Base-by-base conservation (phyloP, 2,113 vertebrate species). In the Toxotes jaculatrix region DNA sequence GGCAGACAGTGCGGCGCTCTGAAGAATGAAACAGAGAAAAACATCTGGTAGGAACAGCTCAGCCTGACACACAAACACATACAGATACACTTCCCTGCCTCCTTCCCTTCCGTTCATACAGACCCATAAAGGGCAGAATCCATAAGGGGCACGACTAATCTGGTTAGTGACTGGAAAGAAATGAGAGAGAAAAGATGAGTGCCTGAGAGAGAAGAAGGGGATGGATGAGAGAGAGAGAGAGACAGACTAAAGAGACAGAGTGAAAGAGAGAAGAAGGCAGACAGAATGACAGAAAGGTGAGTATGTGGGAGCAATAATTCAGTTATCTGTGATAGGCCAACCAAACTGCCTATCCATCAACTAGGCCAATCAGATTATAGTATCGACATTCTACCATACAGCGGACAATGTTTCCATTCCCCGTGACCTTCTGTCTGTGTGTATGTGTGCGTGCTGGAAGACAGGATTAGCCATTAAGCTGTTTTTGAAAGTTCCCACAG, bases 301-400 rank as follows among this genome's bases (percentile, higher is more conserved):
- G 87, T 87, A 83, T 85, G 88, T 92, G 87, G 89, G 80, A 63
- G 84, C 85, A 84, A 87, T 91, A 89, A 93, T 93, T 92, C 71
- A 88, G 82, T 93, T 93, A 93, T 69, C 88, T 88, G 75, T 88
- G 87, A 94, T 91, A 93, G 91, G 92, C 93, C 93, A 93, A 92
- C 89, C 84, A 89, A 89, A 88, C 87, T 83, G 59, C 84, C 88
- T 62, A 94, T 93, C 91, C 91, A 89, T 93, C 91, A 93, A 66
- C 74, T 34, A 16, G 72, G 57, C 90, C 91, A 93, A 94, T 94
- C 72, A 84, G 92, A 93, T 94, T 93, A 93, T 19, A 47, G 90
- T 86, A 93, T 93, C 77, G 91, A 93, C 91, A 91, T 92, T 82
- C 83, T 85, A 81, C 79, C 77, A 79, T 80, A 72, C 68, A 75